Evolutionary conservation across 2,797 vertebrate genomes (phyloP), one percentile per base, ranked within the genome.

Genomic region (Emydoidea blandingii): DNA sequence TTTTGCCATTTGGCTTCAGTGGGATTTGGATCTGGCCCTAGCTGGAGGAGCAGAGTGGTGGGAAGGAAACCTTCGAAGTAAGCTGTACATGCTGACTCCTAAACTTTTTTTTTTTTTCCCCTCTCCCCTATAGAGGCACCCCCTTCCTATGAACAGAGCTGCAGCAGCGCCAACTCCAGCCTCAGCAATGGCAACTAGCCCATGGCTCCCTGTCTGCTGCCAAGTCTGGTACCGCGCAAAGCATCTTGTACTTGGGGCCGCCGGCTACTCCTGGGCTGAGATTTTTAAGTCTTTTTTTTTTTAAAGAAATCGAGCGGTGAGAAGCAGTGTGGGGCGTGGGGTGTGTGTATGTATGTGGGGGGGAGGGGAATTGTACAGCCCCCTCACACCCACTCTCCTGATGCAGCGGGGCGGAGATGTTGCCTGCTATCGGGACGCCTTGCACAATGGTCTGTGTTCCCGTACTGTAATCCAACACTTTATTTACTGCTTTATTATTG

Each of bases 111-210:
- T 82, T 76, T 85, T 23, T 1, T n/a, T n/a, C n/a, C 78, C 97
- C 57, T 96, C 29, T 6, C 57, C 88, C 57, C 86, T 0, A 0
- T 98, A 99, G 99, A 99, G 93, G 99, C 99, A 0, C 99, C 99
- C 8, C 99, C 99, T 1, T 99, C 98, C n/a, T 99, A 99, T 0
- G 99, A 99, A 97, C 99, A 99, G 98, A 99, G 99, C 98, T 99
- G 99, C 98, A 98, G 99, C 93, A 98, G 98, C 81, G 97, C 97
- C 90, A 98, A 98, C 97, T 98, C 98, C 62, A 98, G 98, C 96
- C 97, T 99, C 97, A 98, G 97, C 91, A 98, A 98, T 0, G 96
- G 97, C 95, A 98, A 97, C 91, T 98, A 97, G 97, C 76, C 47
- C 85, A 1, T 1, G 27, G 90, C 50, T 86, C 44, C 90, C 94